A percentile compares a stretch with the other conserved stretches of the same genome.
These are phyloP conservation scores for Ornithoptera priamus DNA, from an alignment of 2,888 invertebrate species.

Conservation along the genomic window DNA sequence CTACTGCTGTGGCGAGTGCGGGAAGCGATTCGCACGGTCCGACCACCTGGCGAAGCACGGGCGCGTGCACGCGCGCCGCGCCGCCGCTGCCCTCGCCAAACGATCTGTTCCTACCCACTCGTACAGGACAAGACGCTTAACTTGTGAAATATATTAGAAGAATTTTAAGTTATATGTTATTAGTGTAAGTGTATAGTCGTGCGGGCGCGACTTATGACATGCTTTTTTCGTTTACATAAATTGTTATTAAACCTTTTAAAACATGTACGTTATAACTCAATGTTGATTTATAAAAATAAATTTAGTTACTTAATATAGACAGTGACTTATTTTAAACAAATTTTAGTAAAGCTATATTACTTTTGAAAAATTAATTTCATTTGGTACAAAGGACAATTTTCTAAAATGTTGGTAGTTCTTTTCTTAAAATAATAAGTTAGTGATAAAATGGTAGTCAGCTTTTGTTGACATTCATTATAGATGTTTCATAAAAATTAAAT, in stretches of 20 bases:
- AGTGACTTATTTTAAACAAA: not conserved
- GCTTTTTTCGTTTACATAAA: slow-evolving; percentile 11
- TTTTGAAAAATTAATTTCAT: no score
- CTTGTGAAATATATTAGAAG: slow-evolving; percentile 42
- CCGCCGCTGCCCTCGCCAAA: slow-evolving; percentile 55
- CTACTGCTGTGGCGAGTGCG: slow-evolving; percentile 92
- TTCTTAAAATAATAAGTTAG: no score
- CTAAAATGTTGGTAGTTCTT: no score
- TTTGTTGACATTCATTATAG: no score
- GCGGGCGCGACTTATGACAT: slow-evolving; percentile 19
- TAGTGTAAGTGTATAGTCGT: slow-evolving; percentile 2
- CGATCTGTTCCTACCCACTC: slow-evolving; percentile 38
- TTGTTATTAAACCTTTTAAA: slow-evolving; percentile 23
- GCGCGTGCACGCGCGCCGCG: slow-evolving; percentile 88
- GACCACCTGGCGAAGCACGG: slow-evolving; percentile 97
- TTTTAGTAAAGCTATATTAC: no score
- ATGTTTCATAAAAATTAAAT: no score
- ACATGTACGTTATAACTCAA: slow-evolving; percentile 1
- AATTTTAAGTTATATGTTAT: not conserved
- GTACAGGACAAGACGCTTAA: slow-evolving; percentile 49
- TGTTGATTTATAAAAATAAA: slow-evolving; percentile 7
- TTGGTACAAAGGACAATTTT: no score
- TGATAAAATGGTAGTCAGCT: no score
- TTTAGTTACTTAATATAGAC: not conserved
- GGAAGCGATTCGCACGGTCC: slow-evolving; percentile 94